phyloP scores from a whole-genome alignment of 30 jellyfish, hydroid and myxozoan species.

The Mastigias papua region DNA sequence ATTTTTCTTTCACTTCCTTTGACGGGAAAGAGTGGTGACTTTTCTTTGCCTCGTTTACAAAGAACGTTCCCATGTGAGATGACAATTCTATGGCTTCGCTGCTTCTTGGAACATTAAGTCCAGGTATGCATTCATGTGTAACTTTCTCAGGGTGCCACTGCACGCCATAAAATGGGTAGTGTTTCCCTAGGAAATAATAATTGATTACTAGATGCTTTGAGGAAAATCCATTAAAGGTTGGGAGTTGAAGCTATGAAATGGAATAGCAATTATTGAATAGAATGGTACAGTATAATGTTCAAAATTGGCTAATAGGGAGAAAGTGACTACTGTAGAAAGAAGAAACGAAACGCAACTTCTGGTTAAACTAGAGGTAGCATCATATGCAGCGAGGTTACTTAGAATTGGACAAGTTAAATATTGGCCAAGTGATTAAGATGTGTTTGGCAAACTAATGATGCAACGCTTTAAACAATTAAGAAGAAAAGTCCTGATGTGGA shows the following conservation, averaged over 20 bases:
- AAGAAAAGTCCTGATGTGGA: too few relatives aligned
- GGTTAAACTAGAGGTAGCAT: too few relatives aligned
- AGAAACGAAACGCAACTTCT: too few relatives aligned
- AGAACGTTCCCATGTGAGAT: conserved; percentile 40
- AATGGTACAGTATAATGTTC: too few relatives aligned
- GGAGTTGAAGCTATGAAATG: background rate
- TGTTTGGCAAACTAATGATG: too few relatives aligned
- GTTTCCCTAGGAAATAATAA: conserved; percentile 29
- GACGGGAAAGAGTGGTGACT: conserved; percentile 45
- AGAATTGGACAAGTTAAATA: too few relatives aligned
- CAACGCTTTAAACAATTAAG: too few relatives aligned
- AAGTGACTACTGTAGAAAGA: too few relatives aligned
- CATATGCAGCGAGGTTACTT: too few relatives aligned
- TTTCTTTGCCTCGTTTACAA: conserved; percentile 71
- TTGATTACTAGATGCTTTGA: background rate
- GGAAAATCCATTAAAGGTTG: background rate
- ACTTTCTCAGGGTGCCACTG: conserved; percentile 94
- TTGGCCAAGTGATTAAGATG: too few relatives aligned
- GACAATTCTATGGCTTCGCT: conserved; percentile 56
- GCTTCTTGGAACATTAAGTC: conserved; percentile 61
- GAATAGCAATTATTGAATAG: too few relatives aligned
- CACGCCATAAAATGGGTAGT: conserved; percentile 89
- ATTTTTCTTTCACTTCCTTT: conserved; percentile 16
- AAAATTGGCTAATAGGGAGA: too few relatives aligned
- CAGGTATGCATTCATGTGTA: conserved; percentile 62